Percentiles rank a stretch among this genome's conserved stretches.
phyloP scores from a whole-genome alignment of 2,113 vertebrate species.

The Scytalopus superciliaris region DNA sequence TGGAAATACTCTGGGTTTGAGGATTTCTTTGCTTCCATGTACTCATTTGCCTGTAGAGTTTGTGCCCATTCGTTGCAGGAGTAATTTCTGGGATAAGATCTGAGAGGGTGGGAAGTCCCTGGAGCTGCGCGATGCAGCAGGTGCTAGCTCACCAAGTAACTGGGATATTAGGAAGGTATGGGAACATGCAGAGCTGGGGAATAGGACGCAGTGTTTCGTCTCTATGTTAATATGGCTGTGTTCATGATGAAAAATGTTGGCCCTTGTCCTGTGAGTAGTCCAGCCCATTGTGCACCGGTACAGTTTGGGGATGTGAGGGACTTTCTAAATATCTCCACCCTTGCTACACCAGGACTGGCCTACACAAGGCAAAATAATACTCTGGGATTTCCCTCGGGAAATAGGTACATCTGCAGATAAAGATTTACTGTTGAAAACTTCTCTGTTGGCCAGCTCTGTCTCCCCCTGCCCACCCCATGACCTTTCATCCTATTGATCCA shows the following conservation, averaged over 20 bases:
- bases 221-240: not conserved
- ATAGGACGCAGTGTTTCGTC: not conserved
- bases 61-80: not conserved
- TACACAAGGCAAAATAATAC: not conserved
- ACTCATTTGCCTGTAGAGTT: not conserved
- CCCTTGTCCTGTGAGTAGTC: not conserved
- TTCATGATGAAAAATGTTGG: not conserved
- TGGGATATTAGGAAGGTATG: not conserved
- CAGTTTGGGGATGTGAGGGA: not conserved
- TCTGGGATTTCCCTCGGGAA: not conserved
- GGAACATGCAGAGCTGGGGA: not conserved
- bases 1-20: not conserved
- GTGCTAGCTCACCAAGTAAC: not conserved
- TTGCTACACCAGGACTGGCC: not conserved
- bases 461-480: not conserved
- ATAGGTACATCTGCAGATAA: not conserved
- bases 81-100: not conserved
- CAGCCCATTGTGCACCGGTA: not conserved
- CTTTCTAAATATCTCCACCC: not conserved
- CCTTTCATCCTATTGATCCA: not conserved
- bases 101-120: not conserved
- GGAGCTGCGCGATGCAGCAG: not conserved
- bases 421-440: not conserved
- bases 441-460: not conserved
- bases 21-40: not conserved